Percentiles rank a stretch among this genome's conserved stretches.
Evolutionary conservation across 37 sponge, comb jelly and placozoan genomes (phyloP).

Genomic region (Lycopodina hypogea): DNA sequence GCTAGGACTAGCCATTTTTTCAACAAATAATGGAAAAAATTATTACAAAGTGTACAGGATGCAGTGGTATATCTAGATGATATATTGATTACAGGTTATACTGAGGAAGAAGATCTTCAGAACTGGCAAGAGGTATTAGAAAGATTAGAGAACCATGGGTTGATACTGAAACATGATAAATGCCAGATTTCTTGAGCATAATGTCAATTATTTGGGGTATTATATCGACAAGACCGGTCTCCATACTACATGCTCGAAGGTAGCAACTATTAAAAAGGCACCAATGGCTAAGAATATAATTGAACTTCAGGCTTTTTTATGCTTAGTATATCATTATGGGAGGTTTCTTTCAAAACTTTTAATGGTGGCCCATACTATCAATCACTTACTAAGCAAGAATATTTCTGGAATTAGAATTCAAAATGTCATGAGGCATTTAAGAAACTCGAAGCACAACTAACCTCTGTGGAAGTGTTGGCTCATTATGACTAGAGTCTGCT

Average conservation of each 20-base stretch:
- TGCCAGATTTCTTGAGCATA: slow-evolving; percentile 19
- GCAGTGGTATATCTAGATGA: slow-evolving; percentile 28
- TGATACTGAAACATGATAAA: slow-evolving; percentile 13
- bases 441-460: background rate
- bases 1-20: slow-evolving; percentile 40
- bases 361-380: background rate
- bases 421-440: background rate
- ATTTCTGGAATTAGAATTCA: background rate
- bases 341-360: background rate
- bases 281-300: slow-evolving; percentile 11
- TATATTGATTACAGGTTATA: slow-evolving; percentile 27
- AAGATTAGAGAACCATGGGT: slow-evolving; percentile 27
- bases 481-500: slow-evolving; percentile 33
- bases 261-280: slow-evolving; percentile 9
- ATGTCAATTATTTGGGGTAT: slow-evolving; percentile 13
- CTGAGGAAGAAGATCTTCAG: slow-evolving; percentile 13
- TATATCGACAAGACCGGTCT: slow-evolving; percentile 10
- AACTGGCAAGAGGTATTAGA: slow-evolving; percentile 21
- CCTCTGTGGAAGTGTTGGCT: slow-evolving; percentile 12
- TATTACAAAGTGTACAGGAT: background rate
- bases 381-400: background rate
- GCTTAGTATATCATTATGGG: slow-evolving; percentile 19
- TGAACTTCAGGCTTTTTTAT: slow-evolving; percentile 12
- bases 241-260: slow-evolving; percentile 1
- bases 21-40: slow-evolving; percentile 35